These are phyloP conservation scores for Drosophila ogumai DNA, from an alignment of 1,140 invertebrate genomes.

Conservation along the genomic window DNA sequence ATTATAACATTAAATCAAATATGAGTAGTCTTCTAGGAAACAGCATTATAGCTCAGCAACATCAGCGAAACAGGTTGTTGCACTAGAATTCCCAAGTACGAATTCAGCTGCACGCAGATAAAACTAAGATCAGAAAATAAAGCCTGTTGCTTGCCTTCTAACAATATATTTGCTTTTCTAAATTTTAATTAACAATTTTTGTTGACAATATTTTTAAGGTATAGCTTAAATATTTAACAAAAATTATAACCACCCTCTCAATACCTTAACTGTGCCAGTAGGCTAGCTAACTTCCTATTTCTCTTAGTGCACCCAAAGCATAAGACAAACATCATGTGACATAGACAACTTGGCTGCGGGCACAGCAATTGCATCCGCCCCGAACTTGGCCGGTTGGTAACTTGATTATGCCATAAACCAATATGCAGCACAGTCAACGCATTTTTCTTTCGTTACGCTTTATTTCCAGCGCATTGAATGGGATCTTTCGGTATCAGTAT, in stretches of 20 bases:
- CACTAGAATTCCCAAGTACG: background rate
- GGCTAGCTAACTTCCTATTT: background rate
- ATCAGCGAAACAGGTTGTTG: no score
- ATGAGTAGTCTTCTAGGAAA: no score
- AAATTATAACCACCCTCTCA: no score
- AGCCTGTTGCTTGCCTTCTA: background rate
- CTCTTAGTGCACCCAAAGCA: slow-evolving; percentile 34
- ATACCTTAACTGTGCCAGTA: background rate
- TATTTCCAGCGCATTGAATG: slow-evolving; percentile 11
- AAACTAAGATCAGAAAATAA: background rate
- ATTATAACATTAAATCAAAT: no score
- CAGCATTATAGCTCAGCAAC: no score
- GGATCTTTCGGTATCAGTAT: background rate
- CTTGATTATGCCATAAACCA: slow-evolving; percentile 76
- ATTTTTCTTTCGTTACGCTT: slow-evolving; percentile 50
- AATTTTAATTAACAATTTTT: background rate
- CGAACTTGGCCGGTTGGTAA: slow-evolving; percentile 58
- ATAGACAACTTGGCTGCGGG: slow-evolving; percentile 68
- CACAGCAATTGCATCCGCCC: slow-evolving; percentile 62
- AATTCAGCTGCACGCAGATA: background rate
- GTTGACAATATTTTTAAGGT: background rate
- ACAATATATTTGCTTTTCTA: background rate
- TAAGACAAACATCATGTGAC: slow-evolving; percentile 62
- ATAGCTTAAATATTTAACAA: no score
- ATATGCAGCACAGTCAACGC: slow-evolving; percentile 49